Evolutionary conservation across 23 tunicate species (phyloP).

Genomic region (Phallusia fumigata): DNA sequence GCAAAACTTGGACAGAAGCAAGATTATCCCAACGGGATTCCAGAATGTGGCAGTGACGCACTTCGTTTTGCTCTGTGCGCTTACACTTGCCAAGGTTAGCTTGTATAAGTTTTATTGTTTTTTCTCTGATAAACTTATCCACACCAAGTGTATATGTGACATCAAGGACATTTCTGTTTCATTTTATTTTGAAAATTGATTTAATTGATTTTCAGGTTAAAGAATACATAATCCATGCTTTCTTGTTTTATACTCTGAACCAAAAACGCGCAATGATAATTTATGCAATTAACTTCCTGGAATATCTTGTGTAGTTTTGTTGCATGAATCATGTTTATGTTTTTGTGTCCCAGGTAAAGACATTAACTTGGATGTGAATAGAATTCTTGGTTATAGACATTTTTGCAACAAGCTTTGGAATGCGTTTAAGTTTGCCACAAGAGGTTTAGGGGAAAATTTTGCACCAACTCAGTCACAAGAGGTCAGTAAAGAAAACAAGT

Average conservation of each 20-base stretch:
- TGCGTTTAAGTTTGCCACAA: constrained; percentile 78
- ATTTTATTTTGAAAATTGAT: too few relatives aligned
- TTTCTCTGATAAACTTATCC: too few relatives aligned
- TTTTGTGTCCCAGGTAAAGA: constrained; percentile 57
- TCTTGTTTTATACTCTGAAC: too few relatives aligned
- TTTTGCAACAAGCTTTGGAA: constrained; percentile 99
- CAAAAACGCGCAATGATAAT: too few relatives aligned
- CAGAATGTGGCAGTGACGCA: constrained; percentile 98
- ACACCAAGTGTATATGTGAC: too few relatives aligned
- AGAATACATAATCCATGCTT: too few relatives aligned
- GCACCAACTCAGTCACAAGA: constrained; percentile 29
- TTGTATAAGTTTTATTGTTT: too few relatives aligned
- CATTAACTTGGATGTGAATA: constrained; percentile 91
- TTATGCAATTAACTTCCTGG: too few relatives aligned
- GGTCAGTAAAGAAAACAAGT: constrained; percentile 12
- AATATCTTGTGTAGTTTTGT: not conserved
- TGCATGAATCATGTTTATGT: too few relatives aligned
- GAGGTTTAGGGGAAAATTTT: constrained; percentile 69
- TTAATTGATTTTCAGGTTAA: too few relatives aligned
- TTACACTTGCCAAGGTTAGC: constrained; percentile 89
- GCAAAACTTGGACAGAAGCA: constrained; percentile 90
- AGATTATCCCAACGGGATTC: constrained; percentile 97
- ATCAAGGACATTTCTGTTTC: too few relatives aligned
- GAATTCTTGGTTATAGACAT: constrained; percentile 91
- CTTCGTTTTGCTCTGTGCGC: constrained; percentile 93